phyloP scores from a whole-genome alignment of 2,797 vertebrate species.

The Cheirogaleus major region DNA sequence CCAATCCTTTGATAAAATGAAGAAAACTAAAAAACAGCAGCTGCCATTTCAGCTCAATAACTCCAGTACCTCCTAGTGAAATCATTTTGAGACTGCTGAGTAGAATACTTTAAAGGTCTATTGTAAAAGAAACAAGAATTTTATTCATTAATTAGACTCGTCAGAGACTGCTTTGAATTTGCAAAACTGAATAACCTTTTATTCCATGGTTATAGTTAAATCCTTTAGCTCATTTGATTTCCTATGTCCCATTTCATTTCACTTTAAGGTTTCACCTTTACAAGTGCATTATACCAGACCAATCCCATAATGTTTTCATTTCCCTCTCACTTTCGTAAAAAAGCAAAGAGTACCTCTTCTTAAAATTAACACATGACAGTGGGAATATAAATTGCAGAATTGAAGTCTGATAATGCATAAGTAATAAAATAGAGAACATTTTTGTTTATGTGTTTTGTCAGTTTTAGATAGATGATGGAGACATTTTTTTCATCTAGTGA shows the following conservation, averaged over 20 bases:
- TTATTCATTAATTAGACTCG: conserved; percentile 80
- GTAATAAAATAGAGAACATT: neutral
- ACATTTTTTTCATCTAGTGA: neutral
- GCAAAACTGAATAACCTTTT: conserved; percentile 74
- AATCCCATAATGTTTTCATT: conserved; percentile 60
- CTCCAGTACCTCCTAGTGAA: conserved; percentile 51
- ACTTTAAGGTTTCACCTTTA: conserved; percentile 64
- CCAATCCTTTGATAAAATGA: neutral
- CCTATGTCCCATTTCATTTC: conserved; percentile 22
- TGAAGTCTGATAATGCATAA: neutral
- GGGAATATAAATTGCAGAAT: neutral
- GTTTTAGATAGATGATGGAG: neutral
- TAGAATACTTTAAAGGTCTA: conserved; percentile 75
- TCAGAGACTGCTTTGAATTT: conserved; percentile 76
- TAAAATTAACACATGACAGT: neutral
- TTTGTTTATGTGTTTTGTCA: neutral
- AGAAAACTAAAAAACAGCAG: conserved; percentile 57
- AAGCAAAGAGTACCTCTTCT: neutral
- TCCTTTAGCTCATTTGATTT: conserved; percentile 78
- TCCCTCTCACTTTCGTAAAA: conserved; percentile 50
- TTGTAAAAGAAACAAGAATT: conserved; percentile 80
- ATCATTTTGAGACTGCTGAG: conserved; percentile 63
- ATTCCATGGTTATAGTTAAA: conserved; percentile 72
- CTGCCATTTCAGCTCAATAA: conserved; percentile 63
- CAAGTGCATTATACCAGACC: conserved; percentile 9